A percentile compares a stretch with the other conserved stretches of the same genome.
phyloP scores from a whole-genome alignment of 2,888 invertebrate species.

The Drosophila infuscata region DNA sequence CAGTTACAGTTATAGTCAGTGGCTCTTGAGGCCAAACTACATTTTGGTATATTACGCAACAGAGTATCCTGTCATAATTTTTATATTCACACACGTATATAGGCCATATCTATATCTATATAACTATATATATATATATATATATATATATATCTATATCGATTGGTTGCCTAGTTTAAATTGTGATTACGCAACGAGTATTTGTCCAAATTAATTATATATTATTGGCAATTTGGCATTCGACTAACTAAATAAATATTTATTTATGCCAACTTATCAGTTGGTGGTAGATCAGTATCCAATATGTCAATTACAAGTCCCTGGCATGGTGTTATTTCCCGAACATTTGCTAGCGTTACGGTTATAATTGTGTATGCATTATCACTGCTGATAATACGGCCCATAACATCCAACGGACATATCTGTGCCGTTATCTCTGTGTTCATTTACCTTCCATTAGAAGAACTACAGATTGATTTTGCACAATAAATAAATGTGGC shows the following conservation, averaged over 20 bases:
- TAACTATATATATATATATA: background rate
- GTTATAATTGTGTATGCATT: conserved; percentile 72
- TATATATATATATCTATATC: background rate
- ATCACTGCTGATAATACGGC: conserved; percentile 57
- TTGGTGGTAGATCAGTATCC: conserved; percentile 14
- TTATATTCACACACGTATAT: background rate
- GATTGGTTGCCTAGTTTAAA: conserved; percentile 19
- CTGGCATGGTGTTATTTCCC: conserved; percentile 21
- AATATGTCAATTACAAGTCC: conserved; percentile 54
- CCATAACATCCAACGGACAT: background rate
- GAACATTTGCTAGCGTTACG: conserved; percentile 51
- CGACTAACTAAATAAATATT: conserved; percentile 31
- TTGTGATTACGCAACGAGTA: conserved; percentile 21
- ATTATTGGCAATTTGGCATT: conserved; percentile 14
- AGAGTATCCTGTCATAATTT: background rate
- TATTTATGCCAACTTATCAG: conserved; percentile 30
- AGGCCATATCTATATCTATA: background rate
- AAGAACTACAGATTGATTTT: conserved; percentile 63
- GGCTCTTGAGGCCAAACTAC: background rate
- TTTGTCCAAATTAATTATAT: conserved; percentile 35
- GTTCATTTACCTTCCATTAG: conserved; percentile 64
- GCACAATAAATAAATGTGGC: conserved; percentile 40
- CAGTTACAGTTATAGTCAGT: conserved; percentile 2
- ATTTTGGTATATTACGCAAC: conserved; percentile 2
- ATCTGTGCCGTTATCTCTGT: conserved; percentile 45